Conservation (phyloP, 2,888 invertebrate genomes). For the Xanthorhoe spadicearia region DNA sequence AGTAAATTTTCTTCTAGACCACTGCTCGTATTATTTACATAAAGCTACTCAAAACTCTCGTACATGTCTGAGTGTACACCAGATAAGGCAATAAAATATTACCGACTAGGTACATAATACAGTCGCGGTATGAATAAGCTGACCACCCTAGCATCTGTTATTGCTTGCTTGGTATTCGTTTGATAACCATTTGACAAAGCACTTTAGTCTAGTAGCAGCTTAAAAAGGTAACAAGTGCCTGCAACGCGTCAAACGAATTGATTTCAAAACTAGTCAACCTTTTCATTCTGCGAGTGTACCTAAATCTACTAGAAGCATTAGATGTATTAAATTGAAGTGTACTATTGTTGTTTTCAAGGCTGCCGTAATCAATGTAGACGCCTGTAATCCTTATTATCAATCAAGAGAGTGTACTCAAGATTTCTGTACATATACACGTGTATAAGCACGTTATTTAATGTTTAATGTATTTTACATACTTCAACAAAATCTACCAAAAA, state of each 20-base stretch:
- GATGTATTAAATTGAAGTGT: neutral
- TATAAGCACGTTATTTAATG: neutral
- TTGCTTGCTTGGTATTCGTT: no score
- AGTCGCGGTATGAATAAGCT: no score
- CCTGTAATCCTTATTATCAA: constrained; percentile 16
- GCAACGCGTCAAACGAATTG: no score
- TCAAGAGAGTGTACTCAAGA: constrained; percentile 10
- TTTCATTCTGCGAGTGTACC: no score
- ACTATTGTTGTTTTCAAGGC: constrained; percentile 7
- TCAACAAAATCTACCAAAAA: neutral
- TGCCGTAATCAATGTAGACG: neutral
- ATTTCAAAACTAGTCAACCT: no score
- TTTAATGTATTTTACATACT: neutral
- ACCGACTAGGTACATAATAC: no score
- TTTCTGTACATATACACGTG: neutral
- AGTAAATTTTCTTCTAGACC: neutral
- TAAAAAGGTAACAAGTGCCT: no score
- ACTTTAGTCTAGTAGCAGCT: no score
- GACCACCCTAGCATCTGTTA: no score
- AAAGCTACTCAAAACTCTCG: neutral
- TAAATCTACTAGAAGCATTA: no score
- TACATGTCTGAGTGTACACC: neutral
- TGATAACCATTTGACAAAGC: no score
- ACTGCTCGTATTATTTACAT: no score
- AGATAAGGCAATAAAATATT: neutral